Evolutionary conservation across 2,113 vertebrate genomes (phyloP).

Genomic region (Daubentonia madagascariensis): DNA sequence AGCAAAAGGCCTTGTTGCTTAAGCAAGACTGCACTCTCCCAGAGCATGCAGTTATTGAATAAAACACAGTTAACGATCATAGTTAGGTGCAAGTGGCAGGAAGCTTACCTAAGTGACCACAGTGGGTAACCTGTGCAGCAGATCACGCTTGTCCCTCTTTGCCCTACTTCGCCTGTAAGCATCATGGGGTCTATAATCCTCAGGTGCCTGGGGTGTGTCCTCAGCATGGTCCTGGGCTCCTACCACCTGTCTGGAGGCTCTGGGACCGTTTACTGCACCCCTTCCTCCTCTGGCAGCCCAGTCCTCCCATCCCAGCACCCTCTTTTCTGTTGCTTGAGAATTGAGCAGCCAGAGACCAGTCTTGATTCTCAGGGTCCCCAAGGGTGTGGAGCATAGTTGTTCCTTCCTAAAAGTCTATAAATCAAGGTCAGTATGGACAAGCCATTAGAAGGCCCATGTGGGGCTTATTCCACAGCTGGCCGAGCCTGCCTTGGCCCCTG

Average conservation of each 20-base stretch:
- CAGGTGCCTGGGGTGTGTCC: not conserved
- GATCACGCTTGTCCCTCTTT: not conserved
- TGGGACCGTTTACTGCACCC: not conserved
- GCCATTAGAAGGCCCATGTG: not conserved
- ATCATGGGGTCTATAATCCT: not conserved
- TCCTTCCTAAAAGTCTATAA: not conserved
- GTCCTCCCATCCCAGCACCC: not conserved
- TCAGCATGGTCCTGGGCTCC: not conserved
- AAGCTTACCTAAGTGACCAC: not conserved
- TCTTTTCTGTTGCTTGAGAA: not conserved
- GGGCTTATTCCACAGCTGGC: not conserved
- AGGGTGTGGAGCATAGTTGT: not conserved
- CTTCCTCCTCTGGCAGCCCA: not conserved
- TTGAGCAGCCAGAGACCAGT: not conserved
- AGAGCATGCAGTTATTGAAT: not conserved
- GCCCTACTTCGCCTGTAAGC: not conserved
- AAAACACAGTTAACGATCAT: not conserved
- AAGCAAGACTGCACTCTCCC: not conserved
- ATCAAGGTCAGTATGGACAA: not conserved
- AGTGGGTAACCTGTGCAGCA: not conserved
- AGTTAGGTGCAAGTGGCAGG: not conserved
- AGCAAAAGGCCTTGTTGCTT: slow-evolving; percentile 7
- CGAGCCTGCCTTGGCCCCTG: not conserved
- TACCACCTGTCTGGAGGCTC: not conserved
- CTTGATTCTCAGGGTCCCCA: not conserved